A percentile compares a stretch with the other conserved stretches of the same genome.
phyloP scores from a whole-genome alignment of 2,113 vertebrate genomes.

The Tichodroma muraria region DNA sequence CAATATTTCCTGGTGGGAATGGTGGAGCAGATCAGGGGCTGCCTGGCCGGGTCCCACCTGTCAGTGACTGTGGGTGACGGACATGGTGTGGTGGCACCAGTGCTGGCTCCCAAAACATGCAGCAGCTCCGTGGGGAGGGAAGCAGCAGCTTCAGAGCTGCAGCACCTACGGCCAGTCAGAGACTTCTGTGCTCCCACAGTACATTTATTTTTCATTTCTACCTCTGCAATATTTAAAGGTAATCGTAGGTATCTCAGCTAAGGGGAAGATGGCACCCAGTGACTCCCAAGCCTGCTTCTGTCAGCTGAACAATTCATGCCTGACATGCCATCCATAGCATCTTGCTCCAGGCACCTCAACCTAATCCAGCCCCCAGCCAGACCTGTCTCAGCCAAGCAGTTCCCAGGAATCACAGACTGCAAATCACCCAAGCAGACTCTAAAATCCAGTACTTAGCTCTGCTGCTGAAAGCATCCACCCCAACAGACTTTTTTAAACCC shows the following conservation, averaged over 20 bases:
- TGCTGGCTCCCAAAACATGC: accelerated
- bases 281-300: background rate
- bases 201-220: background rate
- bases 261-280: background rate
- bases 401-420: background rate
- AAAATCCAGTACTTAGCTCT: background rate
- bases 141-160: background rate
- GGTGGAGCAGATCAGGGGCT: background rate
- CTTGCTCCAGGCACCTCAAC: background rate
- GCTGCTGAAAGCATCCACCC: background rate
- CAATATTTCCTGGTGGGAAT: background rate
- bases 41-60: background rate
- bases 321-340: background rate
- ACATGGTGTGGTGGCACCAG: too few species aligned
- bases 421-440: background rate
- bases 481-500: background rate
- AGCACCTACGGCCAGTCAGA: background rate
- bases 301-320: background rate
- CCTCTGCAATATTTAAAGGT: background rate
- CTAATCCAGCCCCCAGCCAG: background rate
- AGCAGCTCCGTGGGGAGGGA: background rate
- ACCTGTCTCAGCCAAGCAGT: background rate
- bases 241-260: background rate
- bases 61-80: background rate
- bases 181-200: background rate